Conservation (phyloP, 2,797 vertebrate species). For the Kryptolebias ocellatus region DNA sequence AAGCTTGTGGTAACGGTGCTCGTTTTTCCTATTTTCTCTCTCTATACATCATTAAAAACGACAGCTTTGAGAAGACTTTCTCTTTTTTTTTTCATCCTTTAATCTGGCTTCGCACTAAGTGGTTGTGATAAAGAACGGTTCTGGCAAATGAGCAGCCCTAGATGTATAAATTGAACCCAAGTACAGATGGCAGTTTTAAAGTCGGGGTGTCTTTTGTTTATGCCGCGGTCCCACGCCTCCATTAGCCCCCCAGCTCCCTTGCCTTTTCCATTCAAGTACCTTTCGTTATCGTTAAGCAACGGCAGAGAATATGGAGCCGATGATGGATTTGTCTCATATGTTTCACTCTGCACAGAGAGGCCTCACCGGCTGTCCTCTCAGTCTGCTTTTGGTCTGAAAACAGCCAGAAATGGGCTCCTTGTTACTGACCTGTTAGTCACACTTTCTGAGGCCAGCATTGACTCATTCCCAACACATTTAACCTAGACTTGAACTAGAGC, state of each 20-base stretch:
- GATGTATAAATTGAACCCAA: conserved; percentile 28
- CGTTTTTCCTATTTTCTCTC: neutral
- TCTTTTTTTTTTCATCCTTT: neutral
- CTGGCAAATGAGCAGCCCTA: conserved; percentile 21
- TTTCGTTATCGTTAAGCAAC: conserved; percentile 49
- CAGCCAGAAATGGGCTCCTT: conserved; percentile 69
- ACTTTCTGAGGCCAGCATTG: conserved; percentile 83
- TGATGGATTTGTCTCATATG: conserved; percentile 78
- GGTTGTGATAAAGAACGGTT: neutral
- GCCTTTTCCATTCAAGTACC: conserved; percentile 41
- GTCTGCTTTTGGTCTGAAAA: conserved; percentile 67
- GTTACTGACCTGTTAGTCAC: conserved; percentile 90
- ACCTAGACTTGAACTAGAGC: conserved; percentile 88
- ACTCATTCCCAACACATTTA: conserved; percentile 87
- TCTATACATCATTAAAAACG: neutral
- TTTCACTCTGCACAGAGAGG: conserved; percentile 57
- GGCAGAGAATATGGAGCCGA: conserved; percentile 60
- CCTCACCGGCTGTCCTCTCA: conserved; percentile 38
- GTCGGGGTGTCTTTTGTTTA: conserved; percentile 43
- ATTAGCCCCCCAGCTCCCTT: conserved; percentile 37
- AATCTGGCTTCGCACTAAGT: neutral
- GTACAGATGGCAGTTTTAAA: conserved; percentile 42
- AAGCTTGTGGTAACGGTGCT: no score
- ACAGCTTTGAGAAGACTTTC: neutral
- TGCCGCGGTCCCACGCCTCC: conserved; percentile 52